Conservation (phyloP, 2,888 invertebrate genomes). For the Coelinius sp. region DNA sequence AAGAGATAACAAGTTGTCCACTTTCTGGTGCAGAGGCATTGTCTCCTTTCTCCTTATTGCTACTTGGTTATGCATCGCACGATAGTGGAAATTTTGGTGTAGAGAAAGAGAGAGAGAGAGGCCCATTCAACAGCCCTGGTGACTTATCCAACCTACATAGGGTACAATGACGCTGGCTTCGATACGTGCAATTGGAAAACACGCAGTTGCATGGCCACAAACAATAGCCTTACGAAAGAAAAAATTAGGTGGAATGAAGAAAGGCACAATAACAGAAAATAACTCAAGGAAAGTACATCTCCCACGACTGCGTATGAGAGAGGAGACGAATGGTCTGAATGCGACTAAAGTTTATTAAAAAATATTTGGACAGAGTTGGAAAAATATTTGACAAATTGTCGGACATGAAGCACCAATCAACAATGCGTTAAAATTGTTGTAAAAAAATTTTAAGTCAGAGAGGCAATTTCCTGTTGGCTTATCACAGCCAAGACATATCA, state of each 20-base stretch:
- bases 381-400: background rate
- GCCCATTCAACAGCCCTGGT: conserved; percentile 42
- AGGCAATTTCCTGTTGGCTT: conserved; percentile 28
- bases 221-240: conserved; percentile 43
- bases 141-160: conserved; percentile 62
- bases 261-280: conserved; percentile 36
- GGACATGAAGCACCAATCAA: background rate
- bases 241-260: conserved; percentile 27
- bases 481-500: conserved; percentile 17
- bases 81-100: conserved; percentile 32
- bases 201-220: conserved; percentile 46
- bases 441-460: background rate
- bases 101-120: no score
- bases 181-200: conserved; percentile 56
- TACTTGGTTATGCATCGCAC: conserved; percentile 60
- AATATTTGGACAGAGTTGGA: background rate
- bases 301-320: background rate
- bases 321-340: background rate
- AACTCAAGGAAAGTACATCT: background rate
- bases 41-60: conserved; percentile 57
- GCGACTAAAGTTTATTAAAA: background rate
- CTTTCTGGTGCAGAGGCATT: background rate
- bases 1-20: background rate
- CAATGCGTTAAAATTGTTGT: background rate
- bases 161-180: conserved; percentile 56